Conservation (phyloP, 2,888 invertebrate species). For the Matsumyia berberina region DNA sequence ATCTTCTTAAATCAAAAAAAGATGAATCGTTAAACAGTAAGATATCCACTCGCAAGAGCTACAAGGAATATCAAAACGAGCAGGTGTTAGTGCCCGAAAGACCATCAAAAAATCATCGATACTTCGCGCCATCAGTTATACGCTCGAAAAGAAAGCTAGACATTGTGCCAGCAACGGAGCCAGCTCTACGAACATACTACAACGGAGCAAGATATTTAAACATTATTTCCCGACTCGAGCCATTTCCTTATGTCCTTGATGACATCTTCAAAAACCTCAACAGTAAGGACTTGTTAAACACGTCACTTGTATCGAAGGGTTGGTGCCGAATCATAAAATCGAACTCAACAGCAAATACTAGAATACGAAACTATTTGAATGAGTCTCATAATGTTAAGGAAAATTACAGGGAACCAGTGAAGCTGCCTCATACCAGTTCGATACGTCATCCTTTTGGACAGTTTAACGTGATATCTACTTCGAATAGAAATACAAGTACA, state of each 20-base stretch:
- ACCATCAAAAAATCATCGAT: conserved; percentile 42
- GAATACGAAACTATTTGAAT: conserved; percentile 57
- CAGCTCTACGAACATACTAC: conserved; percentile 19
- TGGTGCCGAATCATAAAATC: conserved; percentile 62
- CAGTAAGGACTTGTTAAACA: conserved; percentile 51
- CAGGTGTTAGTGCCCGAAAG: conserved; percentile 37
- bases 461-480: conserved; percentile 35
- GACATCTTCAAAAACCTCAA: conserved; percentile 43
- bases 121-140: conserved; percentile 27
- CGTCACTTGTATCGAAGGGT: conserved; percentile 54
- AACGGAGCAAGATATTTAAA: conserved; percentile 51
- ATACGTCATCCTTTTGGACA: conserved; percentile 57
- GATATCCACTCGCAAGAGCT: conserved; percentile 16
- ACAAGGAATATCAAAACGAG: neutral
- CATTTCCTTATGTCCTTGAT: conserved; percentile 41
- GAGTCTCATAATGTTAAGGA: conserved; percentile 62
- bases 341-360: conserved; percentile 39
- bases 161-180: conserved; percentile 38
- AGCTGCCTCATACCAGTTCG: neutral
- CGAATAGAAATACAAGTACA: conserved; percentile 4
- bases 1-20: conserved; percentile 9
- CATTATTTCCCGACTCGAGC: conserved; percentile 50
- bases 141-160: conserved; percentile 61
- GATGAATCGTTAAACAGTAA: conserved; percentile 19
- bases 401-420: conserved; percentile 35